Conservation (phyloP, 2,888 invertebrate genomes). For the Spodoptera picta region DNA sequence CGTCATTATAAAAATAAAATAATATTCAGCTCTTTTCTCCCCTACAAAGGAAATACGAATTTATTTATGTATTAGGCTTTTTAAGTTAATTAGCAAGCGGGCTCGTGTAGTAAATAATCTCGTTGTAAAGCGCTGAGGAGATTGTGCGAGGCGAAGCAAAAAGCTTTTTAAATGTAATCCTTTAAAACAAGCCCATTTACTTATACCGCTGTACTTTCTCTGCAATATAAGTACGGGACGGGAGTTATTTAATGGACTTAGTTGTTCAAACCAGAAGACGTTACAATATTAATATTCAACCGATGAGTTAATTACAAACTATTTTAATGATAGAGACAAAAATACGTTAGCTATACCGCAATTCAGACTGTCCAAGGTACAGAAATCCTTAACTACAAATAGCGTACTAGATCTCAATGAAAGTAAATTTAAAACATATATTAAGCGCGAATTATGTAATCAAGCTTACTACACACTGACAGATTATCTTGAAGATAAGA, state of each 20-base stretch:
- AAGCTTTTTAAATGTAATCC: constrained; percentile 41
- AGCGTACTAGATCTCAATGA: no score
- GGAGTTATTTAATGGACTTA: constrained; percentile 18
- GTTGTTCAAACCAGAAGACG: no score
- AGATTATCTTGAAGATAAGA: no score
- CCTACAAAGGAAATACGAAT: constrained; percentile 1
- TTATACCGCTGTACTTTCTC: constrained; percentile 27
- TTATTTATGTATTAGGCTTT: constrained; percentile 6
- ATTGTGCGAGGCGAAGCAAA: constrained; percentile 25
- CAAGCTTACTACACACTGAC: no score
- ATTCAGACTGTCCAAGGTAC: no score
- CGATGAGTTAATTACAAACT: no score
- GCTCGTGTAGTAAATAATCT: constrained; percentile 29
- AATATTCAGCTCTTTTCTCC: not conserved
- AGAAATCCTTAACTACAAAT: no score
- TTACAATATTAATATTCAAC: no score
- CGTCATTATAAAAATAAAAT: not conserved
- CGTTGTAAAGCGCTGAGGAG: constrained; percentile 16
- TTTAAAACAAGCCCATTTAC: constrained; percentile 38
- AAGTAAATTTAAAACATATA: no score
- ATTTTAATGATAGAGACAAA: no score
- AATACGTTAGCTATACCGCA: no score
- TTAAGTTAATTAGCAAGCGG: constrained; percentile 7
- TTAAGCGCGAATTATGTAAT: no score
- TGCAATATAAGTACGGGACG: constrained; percentile 31